A percentile compares a stretch with the other conserved stretches of the same genome.
Conservation (phyloP, 2,888 invertebrate species). For the Drosophila mimica region DNA sequence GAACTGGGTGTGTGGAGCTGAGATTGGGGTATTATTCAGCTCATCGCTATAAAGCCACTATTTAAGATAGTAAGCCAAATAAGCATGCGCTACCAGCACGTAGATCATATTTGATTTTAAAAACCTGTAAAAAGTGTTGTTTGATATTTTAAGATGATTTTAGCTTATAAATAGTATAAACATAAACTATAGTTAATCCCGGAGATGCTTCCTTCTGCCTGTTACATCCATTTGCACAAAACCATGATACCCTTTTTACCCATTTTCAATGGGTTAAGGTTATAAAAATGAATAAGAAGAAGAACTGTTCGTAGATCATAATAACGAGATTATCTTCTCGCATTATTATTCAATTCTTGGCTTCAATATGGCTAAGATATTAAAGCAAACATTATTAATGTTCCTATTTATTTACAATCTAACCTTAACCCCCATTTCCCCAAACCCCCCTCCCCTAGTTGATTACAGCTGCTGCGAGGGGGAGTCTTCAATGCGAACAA, state of each 20-base stretch:
- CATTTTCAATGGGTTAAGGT: too few relatives aligned
- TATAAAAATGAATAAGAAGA: neutral
- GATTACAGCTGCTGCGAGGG: constrained; percentile 17
- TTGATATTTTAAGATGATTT: neutral
- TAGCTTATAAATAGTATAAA: neutral
- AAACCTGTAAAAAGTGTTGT: neutral
- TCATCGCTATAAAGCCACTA: constrained; percentile 19
- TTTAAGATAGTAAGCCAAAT: constrained; percentile 14
- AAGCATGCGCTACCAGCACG: constrained; percentile 3
- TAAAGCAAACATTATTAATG: neutral
- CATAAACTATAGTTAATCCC: neutral
- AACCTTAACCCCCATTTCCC: neutral
- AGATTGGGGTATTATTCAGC: constrained; percentile 14
- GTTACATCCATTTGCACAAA: too few relatives aligned
- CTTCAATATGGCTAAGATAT: neutral
- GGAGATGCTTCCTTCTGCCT: too few relatives aligned
- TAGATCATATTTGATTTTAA: constrained; percentile 3
- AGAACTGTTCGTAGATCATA: neutral
- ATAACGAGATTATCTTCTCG: neutral
- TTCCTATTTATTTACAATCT: neutral
- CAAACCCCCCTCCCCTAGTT: neutral
- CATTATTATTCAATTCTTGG: neutral
- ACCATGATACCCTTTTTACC: too few relatives aligned
- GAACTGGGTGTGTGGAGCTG: neutral
- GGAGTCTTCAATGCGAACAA: constrained; percentile 18